Percentiles rank a stretch among this genome's conserved stretches.
These are phyloP conservation scores for Trinectes maculatus DNA, from an alignment of 2,113 vertebrate species.

Conservation along the genomic window DNA sequence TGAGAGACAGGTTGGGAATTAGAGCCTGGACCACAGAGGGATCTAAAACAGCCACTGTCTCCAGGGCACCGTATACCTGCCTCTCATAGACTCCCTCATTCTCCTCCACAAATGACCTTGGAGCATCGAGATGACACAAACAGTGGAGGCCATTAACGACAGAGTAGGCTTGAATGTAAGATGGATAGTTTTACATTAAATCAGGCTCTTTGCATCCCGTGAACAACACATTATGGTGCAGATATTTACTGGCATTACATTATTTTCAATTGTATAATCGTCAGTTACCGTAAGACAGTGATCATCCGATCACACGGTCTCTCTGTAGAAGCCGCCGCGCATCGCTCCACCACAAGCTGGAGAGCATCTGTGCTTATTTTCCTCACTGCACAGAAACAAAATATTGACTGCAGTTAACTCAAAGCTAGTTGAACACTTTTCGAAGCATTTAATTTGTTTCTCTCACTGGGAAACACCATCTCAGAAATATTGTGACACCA, in stretches of 20 bases:
- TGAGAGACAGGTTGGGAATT: conserved; percentile 86
- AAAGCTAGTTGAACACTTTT: too few relatives aligned
- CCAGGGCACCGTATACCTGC: conserved; percentile 88
- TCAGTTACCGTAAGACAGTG: conserved; percentile 88
- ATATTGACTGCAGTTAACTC: too few relatives aligned
- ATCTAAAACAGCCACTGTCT: conserved; percentile 86
- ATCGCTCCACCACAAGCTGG: conserved; percentile 89
- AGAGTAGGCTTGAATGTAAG: background rate
- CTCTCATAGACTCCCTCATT: conserved; percentile 85
- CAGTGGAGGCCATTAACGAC: background rate
- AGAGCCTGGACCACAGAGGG: conserved; percentile 82
- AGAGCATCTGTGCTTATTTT: conserved; percentile 88
- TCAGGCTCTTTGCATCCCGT: background rate
- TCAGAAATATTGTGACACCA: too few relatives aligned
- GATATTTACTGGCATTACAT: conserved; percentile 9
- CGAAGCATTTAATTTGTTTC: too few relatives aligned
- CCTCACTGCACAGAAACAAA: conserved; percentile 83
- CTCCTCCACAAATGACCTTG: conserved; percentile 91
- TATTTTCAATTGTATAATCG: conserved; percentile 27
- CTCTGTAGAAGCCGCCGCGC: conserved; percentile 80
- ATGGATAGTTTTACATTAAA: background rate
- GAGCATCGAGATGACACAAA: conserved; percentile 27
- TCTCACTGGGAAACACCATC: too few relatives aligned
- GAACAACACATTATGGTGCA: background rate
- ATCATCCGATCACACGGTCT: conserved; percentile 84